Evolutionary conservation across 2,113 vertebrate species (phyloP), one percentile per base, ranked within the genome.

Genomic region (Ctenomys sociabilis): DNA sequence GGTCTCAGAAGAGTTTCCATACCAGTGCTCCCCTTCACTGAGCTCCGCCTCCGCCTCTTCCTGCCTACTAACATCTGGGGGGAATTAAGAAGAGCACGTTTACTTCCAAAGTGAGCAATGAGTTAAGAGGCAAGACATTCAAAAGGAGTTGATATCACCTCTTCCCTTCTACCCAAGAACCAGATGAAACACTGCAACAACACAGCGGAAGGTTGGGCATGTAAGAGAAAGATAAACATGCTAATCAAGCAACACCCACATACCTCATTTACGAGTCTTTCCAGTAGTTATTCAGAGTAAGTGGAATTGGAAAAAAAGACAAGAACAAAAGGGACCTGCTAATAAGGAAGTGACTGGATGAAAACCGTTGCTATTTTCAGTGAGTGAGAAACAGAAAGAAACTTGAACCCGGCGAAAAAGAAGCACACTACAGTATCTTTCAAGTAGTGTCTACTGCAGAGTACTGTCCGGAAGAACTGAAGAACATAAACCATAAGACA

Each of bases 11-110:
- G 99, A 99, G 96, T 99, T 99, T 97, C 99, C 99, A 98, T 99
- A 99, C 99, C 99, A 99, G 98, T 98, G 98, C 75, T 99, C 99
- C 95, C 99, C 99, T 97, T 99, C 99, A 95, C 98, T 99, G 97
- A 99, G 98, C 88, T 99, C 99, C 73, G 98, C 98, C 97, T 99
- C 99, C 70, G 98, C 98, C 98, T 99, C 99, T 95, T 99, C 99
- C 93, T 99, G 99, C 96, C 99, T 99, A 98, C 99, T 99, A 98
- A 99, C 98, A 99, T 99, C 99, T 99, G 98, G 88, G 91, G 91
- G 95, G 96, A 89, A 98, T 52, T 54, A 96, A 97, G 95, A 98
- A 97, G 77, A 98, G 82, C 68, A 85, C 77, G 88, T 97, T 98
- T 98, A 98, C 87, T 98, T 66, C 75, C 96, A 95, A 90, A 98